Conservation (phyloP, 1,140 invertebrate genomes). For the Rhynchophorus ferrugineus region DNA sequence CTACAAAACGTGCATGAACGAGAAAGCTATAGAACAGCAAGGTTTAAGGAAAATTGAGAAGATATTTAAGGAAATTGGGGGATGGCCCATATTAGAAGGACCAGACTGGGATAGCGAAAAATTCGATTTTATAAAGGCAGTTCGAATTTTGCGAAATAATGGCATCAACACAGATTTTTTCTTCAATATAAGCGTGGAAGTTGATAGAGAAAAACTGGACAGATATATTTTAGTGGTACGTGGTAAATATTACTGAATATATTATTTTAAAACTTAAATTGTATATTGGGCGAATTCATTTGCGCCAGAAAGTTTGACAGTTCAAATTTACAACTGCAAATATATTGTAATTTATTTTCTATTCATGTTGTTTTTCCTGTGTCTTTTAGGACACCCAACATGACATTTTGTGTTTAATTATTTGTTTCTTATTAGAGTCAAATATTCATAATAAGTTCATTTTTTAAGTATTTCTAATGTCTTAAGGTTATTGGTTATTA, state of each 20-base stretch:
- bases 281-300: too few relatives aligned
- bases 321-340: too few relatives aligned
- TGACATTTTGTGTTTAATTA: too few relatives aligned
- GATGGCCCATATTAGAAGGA: slow-evolving; percentile 53
- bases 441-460: too few relatives aligned
- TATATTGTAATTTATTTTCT: too few relatives aligned
- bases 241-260: neutral
- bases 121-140: slow-evolving; percentile 41
- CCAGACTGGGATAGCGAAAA: slow-evolving; percentile 44
- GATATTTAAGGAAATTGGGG: slow-evolving; percentile 48
- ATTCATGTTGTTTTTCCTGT: too few relatives aligned
- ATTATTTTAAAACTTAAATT: neutral
- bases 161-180: slow-evolving; percentile 35
- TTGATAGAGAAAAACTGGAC: slow-evolving; percentile 25
- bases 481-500: too few relatives aligned
- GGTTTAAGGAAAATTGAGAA: slow-evolving; percentile 43
- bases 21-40: slow-evolving; percentile 25
- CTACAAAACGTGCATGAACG: slow-evolving; percentile 35
- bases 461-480: too few relatives aligned
- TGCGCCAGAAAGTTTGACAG: neutral
- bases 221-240: slow-evolving; percentile 35
- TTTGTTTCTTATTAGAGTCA: too few relatives aligned
- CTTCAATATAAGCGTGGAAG: slow-evolving; percentile 28
- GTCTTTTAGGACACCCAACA: too few relatives aligned
- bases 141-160: slow-evolving; percentile 28